Evolutionary conservation across 1,140 invertebrate species (phyloP), one percentile per base, ranked within the genome.

Genomic region (Polyergus mexicanus): DNA sequence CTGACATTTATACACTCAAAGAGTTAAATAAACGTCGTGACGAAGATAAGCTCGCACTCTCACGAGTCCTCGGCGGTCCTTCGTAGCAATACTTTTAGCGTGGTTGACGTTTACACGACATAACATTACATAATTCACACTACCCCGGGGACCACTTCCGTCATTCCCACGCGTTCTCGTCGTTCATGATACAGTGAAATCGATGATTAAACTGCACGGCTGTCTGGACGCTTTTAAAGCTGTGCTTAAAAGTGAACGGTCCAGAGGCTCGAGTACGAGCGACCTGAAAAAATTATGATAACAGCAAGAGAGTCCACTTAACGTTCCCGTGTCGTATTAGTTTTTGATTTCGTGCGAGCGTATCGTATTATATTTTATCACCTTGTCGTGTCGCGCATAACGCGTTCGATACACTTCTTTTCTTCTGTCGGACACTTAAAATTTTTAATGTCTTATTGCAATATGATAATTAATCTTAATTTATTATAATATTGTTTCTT

Each of bases 111-210:
- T 80, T 80, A 80, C 77, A 41, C 77, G 63, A 69, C 63, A 66
- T 65, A 69, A 56, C 35, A 69, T 80, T 80, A 69, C 44, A 80
- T 80, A 80, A 80, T 80, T 80, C 66, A 69, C 77, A 68, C 76
- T n/a, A 38, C 63, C 22, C 47, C 16, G 77, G 63, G 25, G 77
- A 80, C 76, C 47, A 68, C 77, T 80, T 80, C 77, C 63, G 77
- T 80, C 63, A 80, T 80, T 80, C 77, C 77, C 77, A 80, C 63
- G 77, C 77, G 77, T 56, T 51, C 47, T 51, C 77, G 32, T 13
- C 62, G 47, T 68, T 69, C 63, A 28, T 35, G 47, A 68, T 51
- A n/a, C 62, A 54, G 62, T 51, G 41, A 41, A 80, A 80, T 80
- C 63, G 63, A 78, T 78, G 76, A 69, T 38, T 75, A 60, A 75